Evolutionary conservation across 2,888 invertebrate species (phyloP), one percentile per base, ranked within the genome.

Genomic region (Hydriomena furcata): DNA sequence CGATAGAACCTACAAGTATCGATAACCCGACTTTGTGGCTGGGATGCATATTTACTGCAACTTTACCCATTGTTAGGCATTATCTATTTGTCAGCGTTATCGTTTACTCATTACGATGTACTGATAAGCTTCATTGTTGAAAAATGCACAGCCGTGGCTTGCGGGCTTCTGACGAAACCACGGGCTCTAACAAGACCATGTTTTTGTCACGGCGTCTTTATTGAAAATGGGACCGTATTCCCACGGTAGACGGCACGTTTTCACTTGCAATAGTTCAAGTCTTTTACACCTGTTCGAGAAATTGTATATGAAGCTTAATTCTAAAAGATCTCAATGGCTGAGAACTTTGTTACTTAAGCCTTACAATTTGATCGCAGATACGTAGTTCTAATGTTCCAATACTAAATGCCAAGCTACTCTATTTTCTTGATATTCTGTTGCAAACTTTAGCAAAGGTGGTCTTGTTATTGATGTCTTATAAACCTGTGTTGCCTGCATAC

Each of bases 261-360:
- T 80, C 27, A 46, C 57, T 55, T 66, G 66, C 31, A 60, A 53
- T 36, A 52, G 43, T 41, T 41, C 48, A 48, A 63, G 61, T 68
- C 65, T 56, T 71, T 70, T 79, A 77, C 86, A 86, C 87, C 85
- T 88, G 87, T 84, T 76, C 71, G 79, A 81, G 80, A 75, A 82
- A 83, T 82, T 80, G 72, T 78, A 80, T 42, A 82, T 84, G 80
- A 75, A 63, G 74, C 76, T 76, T 58, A 65, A 62, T 65, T 68
- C 62, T 55, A 74, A 76, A 83, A 80, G 73, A 73, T 71, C 73
- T 60, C 72, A 77, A 65, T 58, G 57, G 64, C 60, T 66, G 70
- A 70, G 58, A 70, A 71, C 65, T 66, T 61, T 41, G 61, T 53
- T 68, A 71, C 73, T 76, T 76, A 71, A 66, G 71, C 72, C 72